Percentiles rank a stretch among this genome's conserved stretches.
Conservation (phyloP, 1,140 invertebrate genomes). For the Drosophila ananassae region DNA sequence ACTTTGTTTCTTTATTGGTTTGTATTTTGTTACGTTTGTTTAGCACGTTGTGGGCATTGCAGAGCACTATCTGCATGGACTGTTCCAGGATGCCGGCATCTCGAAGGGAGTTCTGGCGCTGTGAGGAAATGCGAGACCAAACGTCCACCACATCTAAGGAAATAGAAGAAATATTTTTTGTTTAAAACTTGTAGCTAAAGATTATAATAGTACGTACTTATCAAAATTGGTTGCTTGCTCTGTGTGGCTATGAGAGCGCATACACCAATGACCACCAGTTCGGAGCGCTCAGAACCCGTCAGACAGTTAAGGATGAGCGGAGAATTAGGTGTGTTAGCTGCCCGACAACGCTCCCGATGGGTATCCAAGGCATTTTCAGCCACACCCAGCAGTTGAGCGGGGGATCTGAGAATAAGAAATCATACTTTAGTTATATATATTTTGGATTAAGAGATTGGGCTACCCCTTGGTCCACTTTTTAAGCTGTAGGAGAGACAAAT, state of each 20-base stretch:
- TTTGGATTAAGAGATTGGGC: not conserved
- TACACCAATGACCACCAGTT: conserved; percentile 74
- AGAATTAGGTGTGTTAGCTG: conserved; percentile 54
- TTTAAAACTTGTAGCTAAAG: not conserved
- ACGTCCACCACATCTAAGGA: conserved; percentile 80
- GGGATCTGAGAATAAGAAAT: conserved; percentile 46
- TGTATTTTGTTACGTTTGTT: conserved; percentile 69
- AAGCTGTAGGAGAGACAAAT: conserved; percentile 77
- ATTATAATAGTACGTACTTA: conserved; percentile 55
- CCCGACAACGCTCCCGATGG: conserved; percentile 67
- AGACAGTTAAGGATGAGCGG: conserved; percentile 80
- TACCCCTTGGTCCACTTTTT: conserved; percentile 83
- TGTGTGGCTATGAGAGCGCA: conserved; percentile 75
- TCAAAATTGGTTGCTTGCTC: conserved; percentile 70
- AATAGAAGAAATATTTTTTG: not conserved
- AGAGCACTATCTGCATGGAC: conserved; percentile 82
- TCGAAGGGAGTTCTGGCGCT: conserved; percentile 76
- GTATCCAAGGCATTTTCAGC: conserved; percentile 76
- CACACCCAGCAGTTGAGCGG: conserved; percentile 73
- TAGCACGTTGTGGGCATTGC: conserved; percentile 78
- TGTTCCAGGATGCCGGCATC: conserved; percentile 73
- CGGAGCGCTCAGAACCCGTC: conserved; percentile 79
- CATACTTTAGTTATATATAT: not conserved
- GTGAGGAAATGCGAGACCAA: conserved; percentile 80
- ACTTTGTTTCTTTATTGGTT: not conserved